phyloP scores from a whole-genome alignment of 2,888 invertebrate species.

The Drosophila birchii region DNA sequence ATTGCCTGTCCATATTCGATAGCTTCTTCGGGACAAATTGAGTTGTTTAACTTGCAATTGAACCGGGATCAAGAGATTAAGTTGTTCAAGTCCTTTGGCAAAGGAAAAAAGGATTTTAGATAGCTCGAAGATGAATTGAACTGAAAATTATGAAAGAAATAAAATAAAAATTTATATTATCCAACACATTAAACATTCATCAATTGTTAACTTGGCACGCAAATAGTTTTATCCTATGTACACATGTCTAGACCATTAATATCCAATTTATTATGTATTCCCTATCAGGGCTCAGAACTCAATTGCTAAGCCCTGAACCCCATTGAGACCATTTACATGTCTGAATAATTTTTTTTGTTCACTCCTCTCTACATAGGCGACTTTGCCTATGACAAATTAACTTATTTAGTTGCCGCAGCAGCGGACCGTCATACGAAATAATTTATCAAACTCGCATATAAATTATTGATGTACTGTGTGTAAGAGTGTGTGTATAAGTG shows the following conservation, averaged over 20 bases:
- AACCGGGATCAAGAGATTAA: constrained; percentile 35
- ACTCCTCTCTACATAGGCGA: not conserved
- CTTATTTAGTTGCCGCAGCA: constrained; percentile 47
- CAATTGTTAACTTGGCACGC: not conserved
- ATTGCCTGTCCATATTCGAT: constrained; percentile 55
- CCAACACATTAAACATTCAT: not conserved
- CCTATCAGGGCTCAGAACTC: constrained; percentile 24
- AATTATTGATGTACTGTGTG: constrained; percentile 57
- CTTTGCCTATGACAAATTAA: constrained; percentile 48
- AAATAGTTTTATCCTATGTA: constrained; percentile 19
- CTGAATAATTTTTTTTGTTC: constrained; percentile 25
- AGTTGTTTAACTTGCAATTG: constrained; percentile 73
- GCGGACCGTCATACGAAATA: constrained; percentile 55
- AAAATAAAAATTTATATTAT: not conserved
- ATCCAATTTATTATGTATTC: constrained; percentile 42
- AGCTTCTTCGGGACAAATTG: constrained; percentile 60
- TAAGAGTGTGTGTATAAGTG: constrained; percentile 14
- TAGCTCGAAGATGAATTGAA: not conserved
- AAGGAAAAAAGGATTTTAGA: not conserved
- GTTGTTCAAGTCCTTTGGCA: constrained; percentile 5
- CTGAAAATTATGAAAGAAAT: not conserved
- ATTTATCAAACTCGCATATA: constrained; percentile 65
- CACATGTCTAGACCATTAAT: constrained; percentile 41
- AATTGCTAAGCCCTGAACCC: constrained; percentile 20
- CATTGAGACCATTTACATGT: constrained; percentile 51